Evolutionary conservation across 2,888 invertebrate genomes (phyloP), one percentile per base, ranked within the genome.

Genomic region (Scaptodrosophila latifasciaeformis): DNA sequence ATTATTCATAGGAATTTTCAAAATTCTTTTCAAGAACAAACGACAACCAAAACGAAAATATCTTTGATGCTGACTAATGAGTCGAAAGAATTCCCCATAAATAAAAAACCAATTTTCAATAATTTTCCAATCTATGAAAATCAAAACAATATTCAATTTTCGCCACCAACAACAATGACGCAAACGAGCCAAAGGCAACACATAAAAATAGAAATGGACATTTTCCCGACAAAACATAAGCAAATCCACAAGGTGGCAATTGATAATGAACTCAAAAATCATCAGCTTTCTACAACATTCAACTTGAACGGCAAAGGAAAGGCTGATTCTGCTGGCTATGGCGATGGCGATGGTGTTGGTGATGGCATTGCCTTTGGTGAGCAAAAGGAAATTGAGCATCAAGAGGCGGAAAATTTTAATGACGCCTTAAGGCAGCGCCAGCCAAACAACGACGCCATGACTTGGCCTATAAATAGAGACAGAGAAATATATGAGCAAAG

Each of bases 391-490:
- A 80, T 75, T 40, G 64, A 72, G 65, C 80, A 81, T 64, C 70
- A 70, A 67, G 69, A 74, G 75, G 67, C 72, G 70, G 75, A 77
- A 67, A 71, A 76, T 72, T 75, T 70, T 77, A 72, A 81, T 81
- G 79, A 81, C 82, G 82, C 72, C 67, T 69, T 66, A 65, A 60
- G 62, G 58, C 57, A 62, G 59, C 57, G 57, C 57, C 57, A 42
- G 45, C 39, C 37, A 49, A 44, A 48, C 21, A 18, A 12, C 49
- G 51, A 74, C 72, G 72, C 72, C 72, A 72, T 70, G 70, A 70
- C 62, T 65, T 54, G 44, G 47, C 62, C 78, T 82, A 81, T 71
- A 79, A 81, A 81, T 81, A 78, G 64, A n/a, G n/a, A n/a, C 62
- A 62, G 53, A 58, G 57, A 76, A 74, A 64, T 67, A 69, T 71